Conservation (phyloP, 2,888 invertebrate genomes). For the Bembecia ichneumoniformis region DNA sequence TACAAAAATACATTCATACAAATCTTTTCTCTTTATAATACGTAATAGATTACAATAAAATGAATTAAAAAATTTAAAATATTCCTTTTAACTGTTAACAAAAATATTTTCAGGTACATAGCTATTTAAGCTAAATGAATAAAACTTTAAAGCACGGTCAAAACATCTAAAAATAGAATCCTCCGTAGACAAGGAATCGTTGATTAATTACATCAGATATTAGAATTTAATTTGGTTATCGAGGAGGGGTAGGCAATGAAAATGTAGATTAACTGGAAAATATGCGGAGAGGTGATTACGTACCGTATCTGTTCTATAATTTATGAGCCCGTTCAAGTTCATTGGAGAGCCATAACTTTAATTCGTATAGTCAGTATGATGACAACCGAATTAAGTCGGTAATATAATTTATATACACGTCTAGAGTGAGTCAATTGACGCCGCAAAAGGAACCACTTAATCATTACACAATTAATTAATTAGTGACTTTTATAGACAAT, state of each 20-base stretch:
- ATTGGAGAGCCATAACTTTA: slow-evolving; percentile 20
- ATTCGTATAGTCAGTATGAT: slow-evolving; percentile 31
- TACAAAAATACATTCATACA: too few species aligned
- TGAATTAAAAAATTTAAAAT: too few species aligned
- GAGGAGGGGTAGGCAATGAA: not conserved
- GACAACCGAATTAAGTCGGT: slow-evolving; percentile 40
- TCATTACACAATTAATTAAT: slow-evolving; percentile 70
- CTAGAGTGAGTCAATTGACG: slow-evolving; percentile 20
- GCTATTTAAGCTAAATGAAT: too few species aligned
- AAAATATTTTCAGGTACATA: too few species aligned
- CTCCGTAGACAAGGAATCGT: too few species aligned
- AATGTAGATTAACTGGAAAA: not conserved
- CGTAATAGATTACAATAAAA: too few species aligned
- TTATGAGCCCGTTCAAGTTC: slow-evolving; percentile 18
- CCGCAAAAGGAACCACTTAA: slow-evolving; percentile 47
- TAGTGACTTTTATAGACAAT: slow-evolving; percentile 68
- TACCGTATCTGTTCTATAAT: not conserved
- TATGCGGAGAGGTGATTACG: not conserved
- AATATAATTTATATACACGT: slow-evolving; percentile 15
- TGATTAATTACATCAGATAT: too few species aligned
- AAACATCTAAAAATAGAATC: too few species aligned
- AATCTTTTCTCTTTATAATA: too few species aligned
- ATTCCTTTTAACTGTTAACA: too few species aligned
- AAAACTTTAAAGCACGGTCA: too few species aligned
- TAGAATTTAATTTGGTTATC: too few species aligned